Evolutionary conservation across 2,797 vertebrate species (phyloP).

Genomic region (Brachyrhaphis roseni): DNA sequence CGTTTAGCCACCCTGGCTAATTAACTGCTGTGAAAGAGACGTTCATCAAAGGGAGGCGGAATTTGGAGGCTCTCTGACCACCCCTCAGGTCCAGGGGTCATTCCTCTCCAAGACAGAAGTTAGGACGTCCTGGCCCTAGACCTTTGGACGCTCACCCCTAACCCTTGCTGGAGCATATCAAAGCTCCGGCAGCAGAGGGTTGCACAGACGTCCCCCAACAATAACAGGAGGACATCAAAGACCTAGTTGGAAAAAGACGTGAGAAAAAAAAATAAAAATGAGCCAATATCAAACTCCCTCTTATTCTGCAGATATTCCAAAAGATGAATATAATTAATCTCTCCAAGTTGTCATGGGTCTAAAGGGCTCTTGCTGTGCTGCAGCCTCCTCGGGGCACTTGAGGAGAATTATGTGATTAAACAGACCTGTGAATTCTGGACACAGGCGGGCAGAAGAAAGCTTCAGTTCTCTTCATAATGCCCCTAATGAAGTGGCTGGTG

Average conservation of each 20-base stretch:
- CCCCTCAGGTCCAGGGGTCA: slow-evolving; percentile 82
- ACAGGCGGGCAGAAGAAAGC: slow-evolving; percentile 91
- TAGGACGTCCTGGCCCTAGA: slow-evolving; percentile 79
- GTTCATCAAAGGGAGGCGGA: slow-evolving; percentile 81
- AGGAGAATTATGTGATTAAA: slow-evolving; percentile 97
- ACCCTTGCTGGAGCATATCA: slow-evolving; percentile 80
- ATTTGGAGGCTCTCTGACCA: slow-evolving; percentile 75
- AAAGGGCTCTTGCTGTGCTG: slow-evolving; percentile 90
- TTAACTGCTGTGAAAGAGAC: slow-evolving; percentile 82
- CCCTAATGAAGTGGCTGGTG: slow-evolving; percentile 97
- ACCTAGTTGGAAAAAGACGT: slow-evolving; percentile 76
- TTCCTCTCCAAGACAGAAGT: slow-evolving; percentile 79
- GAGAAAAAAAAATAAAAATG: slow-evolving; percentile 62
- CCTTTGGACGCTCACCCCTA: slow-evolving; percentile 83
- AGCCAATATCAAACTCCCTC: slow-evolving; percentile 84
- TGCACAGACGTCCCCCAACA: slow-evolving; percentile 79
- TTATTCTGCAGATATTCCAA: slow-evolving; percentile 78
- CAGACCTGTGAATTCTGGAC: slow-evolving; percentile 95
- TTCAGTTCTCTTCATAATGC: slow-evolving; percentile 90
- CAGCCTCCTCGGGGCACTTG: slow-evolving; percentile 91
- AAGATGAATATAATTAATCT: slow-evolving; percentile 96
- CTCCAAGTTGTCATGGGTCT: slow-evolving; percentile 91
- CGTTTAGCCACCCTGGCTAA: slow-evolving; percentile 85
- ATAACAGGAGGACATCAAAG: slow-evolving; percentile 84
- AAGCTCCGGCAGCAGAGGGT: slow-evolving; percentile 78